phyloP scores from a whole-genome alignment of 2,797 vertebrate species.

The Hoplostethus mediterraneus region DNA sequence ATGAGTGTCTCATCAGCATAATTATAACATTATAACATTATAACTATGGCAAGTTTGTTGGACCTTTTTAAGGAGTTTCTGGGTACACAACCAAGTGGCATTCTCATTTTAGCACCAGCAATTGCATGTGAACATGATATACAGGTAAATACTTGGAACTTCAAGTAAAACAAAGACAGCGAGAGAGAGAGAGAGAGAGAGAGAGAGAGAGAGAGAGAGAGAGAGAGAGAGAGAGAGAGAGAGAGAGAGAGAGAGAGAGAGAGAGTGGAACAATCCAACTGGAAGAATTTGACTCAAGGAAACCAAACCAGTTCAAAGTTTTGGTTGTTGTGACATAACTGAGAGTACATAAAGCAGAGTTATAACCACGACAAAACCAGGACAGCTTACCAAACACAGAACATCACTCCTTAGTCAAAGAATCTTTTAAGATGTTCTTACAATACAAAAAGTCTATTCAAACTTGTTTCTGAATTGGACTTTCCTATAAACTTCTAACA shows the following conservation, averaged over 20 bases:
- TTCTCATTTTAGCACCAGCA: not conserved
- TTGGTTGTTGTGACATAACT: constrained; percentile 18
- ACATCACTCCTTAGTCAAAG: not conserved
- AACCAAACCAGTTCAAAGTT: constrained; percentile 48
- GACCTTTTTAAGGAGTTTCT: not conserved
- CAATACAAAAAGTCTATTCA: no score
- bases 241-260: not conserved
- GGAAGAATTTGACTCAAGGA: constrained; percentile 37
- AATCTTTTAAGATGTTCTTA: not conserved
- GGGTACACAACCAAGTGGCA: not conserved
- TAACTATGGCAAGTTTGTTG: not conserved
- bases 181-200: no score
- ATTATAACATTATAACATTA: not conserved
- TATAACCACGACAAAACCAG: not conserved
- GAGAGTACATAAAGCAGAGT: constrained; percentile 18
- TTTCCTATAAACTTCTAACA: no score
- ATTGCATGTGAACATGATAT: not conserved
- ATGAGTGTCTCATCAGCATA: no score
- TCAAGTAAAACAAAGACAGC: constrained; percentile 2
- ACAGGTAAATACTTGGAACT: not conserved
- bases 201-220: no score
- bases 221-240: no score
- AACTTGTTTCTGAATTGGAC: no score
- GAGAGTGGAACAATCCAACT: not conserved
- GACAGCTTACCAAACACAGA: not conserved